Evolutionary conservation across 2,113 vertebrate genomes (phyloP).

Genomic region (Sus scrofa): DNA sequence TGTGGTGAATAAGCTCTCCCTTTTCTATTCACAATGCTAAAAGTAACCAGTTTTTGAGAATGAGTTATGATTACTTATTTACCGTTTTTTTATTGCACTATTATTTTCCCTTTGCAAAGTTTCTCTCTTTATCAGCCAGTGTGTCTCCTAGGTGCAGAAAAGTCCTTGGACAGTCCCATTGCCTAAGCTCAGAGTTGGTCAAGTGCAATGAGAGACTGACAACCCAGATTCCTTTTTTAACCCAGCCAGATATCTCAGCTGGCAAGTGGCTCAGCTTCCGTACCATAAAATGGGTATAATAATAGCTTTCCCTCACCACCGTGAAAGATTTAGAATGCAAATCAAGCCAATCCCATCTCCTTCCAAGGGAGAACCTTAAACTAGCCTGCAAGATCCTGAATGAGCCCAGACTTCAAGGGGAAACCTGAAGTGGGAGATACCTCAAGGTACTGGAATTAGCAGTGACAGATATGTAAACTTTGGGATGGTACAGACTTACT

Average conservation of each 20-base stretch:
- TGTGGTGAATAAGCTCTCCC: constrained; percentile 71
- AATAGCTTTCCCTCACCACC: constrained; percentile 77
- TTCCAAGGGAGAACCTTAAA: constrained; percentile 73
- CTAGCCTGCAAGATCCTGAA: constrained; percentile 51
- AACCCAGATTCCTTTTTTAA: constrained; percentile 63
- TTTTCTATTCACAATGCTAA: constrained; percentile 66
- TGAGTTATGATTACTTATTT: constrained; percentile 68
- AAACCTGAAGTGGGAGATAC: constrained; percentile 60
- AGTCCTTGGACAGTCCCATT: not conserved
- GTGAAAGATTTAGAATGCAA: constrained; percentile 77
- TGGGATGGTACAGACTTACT: constrained; percentile 37
- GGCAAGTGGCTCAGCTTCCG: constrained; percentile 69
- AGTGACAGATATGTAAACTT: constrained; percentile 66
- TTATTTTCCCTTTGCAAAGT: constrained; percentile 57
- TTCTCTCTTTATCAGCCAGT: not conserved
- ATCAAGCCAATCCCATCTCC: constrained; percentile 71
- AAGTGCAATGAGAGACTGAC: constrained; percentile 54
- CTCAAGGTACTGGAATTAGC: constrained; percentile 51
- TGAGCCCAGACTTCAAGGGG: constrained; percentile 63
- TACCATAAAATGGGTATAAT: constrained; percentile 81
- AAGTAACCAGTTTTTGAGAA: constrained; percentile 60
- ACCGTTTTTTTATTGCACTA: not conserved
- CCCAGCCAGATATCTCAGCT: constrained; percentile 74
- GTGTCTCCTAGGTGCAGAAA: constrained; percentile 37
- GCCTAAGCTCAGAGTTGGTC: constrained; percentile 23